Evolutionary conservation across 2,797 vertebrate species (phyloP), one percentile per base, ranked within the genome.

Genomic region (Champsocephalus gunnari): DNA sequence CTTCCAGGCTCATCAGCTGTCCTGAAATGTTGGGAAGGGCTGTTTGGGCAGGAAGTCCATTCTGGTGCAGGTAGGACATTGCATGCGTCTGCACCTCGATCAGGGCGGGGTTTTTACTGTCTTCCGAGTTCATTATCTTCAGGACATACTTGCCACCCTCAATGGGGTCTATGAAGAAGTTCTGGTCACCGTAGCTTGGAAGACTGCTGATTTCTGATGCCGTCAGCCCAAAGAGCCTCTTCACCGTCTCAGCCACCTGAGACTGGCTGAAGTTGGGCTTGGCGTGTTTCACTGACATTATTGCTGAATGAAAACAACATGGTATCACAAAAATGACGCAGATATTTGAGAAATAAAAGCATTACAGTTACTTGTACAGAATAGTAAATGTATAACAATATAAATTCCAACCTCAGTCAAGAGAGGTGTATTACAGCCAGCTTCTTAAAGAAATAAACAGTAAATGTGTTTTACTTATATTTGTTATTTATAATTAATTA

Each of bases 161-260:
- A 2, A 11, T 17, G 5, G 82, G 1, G 0, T 41, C 12, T 61
- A 98, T 86, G 0, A 92, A 91, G 73, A 99, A 96, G 89, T 99
- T 99, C 84, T 99, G 98, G 83, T 99, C 98, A 1, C 95, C 93
- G 0, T 98, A 99, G 90, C 98, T 97, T 19, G 98, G 97, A 38
- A 99, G 89, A 0, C 90, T 76, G 61, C 38, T 53, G 5, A 97
- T 83, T 77, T 87, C 71, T 4, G 81, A 82, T 3, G 93, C 78
- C 0, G 90, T 95, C 48, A 97, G 66, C 0, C 90, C 93, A 86
- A 91, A 99, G 16, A 97, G 77, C 0, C 91, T 94, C 55, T 90
- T 89, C 10, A 95, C 71, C 13, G 97, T 0, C 3, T 95, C 93
- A 14, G 59, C 59, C 0, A 69, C 96, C 73, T 96, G 96, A 11